Evolutionary conservation across 2,888 invertebrate species (phyloP), one percentile per base, ranked within the genome.

Genomic region (Elmis aenea): DNA sequence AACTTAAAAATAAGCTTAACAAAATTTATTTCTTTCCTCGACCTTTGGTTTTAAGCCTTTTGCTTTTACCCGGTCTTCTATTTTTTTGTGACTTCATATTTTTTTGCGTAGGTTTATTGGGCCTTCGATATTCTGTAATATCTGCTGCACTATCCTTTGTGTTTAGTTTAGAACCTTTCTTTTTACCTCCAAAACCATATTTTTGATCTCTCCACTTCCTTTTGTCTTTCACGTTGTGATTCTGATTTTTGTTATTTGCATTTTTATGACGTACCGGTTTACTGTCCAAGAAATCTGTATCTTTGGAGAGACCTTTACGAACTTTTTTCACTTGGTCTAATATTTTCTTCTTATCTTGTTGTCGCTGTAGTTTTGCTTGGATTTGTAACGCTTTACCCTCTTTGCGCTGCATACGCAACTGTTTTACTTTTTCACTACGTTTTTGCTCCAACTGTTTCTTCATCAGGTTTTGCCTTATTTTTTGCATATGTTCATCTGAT

Each of bases 401-500:
- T 69, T 97, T 97, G 55, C 87, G 84, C 60, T 95, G 88, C 24
- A 87, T 84, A 32, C 97, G 74, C 11, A 96, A 72, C 58, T 94
- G 90, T 48, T 88, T 79, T 0, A 93, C 86, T 61, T 92, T 87
- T 62, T 97, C 96, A 0, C 87, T 85, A 48, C 87, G 78, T 33
- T 93, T 88, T 50, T 89, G 84, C 8, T 84, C 81, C 8, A 82
- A 78, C 59, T 96, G 88, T 60, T 90, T 89, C 13, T 86, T 79
- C 71, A 90, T 74, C 14, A 95, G 66, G 57, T 83, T 85, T 58
- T 85, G 77, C 27, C 92, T 76, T 0, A 94, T 83, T 69, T 93
- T 95, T 58, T 94, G 92, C 99, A 99, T 99, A 58, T 99, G 99
- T 16, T 79, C 81, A 69, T 99, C 99, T 8, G 89, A 76, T 67